Evolutionary conservation across 2,888 invertebrate species (phyloP), one percentile per base, ranked within the genome.

Genomic region (Pelosia muscerda): DNA sequence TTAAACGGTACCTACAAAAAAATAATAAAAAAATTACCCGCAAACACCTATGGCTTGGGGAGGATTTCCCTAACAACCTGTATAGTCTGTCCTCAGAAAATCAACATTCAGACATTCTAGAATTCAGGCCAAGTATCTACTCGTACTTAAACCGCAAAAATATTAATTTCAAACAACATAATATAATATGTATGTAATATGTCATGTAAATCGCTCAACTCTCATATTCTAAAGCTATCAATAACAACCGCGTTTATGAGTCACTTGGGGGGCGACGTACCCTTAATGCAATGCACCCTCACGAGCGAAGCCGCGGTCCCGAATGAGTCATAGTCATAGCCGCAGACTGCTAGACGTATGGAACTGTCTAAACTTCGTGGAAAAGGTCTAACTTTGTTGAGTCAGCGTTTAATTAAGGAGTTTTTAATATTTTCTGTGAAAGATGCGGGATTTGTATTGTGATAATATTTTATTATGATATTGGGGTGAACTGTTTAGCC

Each of bases 231-330:
- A 54, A 10, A 56, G 53, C 34, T 13, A 64, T 66, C 54, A 58
- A 64, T 62, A 49, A 62, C 63, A 38, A 63, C 60, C 63, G 71
- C 63, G 70, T 72, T 69, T 62, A 79, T 86, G 86, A 86, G 74
- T 86, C 85, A 86, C 66, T 67, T 66, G 42, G 78, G 80, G 85
- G 84, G 82, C 81, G 77, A 78, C 82, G 78, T 77, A 78, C 79
- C 81, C 79, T 81, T 73, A 85, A 80, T 78, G 77, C 65, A 71
- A 83, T 81, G 81, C 85, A 81, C 84, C 86, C 79, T 76, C 68
- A 69, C 74, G 70, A 59, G 53, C 74, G 73, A 75, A 74, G 66
- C 75, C 72, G 73, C 70, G 74, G 75, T 67, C 65, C 68, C 63
- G 60, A 62, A 68, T 81, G 83, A 81, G 75, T 82, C 81, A 82